Conservation (phyloP, 2,797 vertebrate genomes). For the Eulemur albifrons region DNA sequence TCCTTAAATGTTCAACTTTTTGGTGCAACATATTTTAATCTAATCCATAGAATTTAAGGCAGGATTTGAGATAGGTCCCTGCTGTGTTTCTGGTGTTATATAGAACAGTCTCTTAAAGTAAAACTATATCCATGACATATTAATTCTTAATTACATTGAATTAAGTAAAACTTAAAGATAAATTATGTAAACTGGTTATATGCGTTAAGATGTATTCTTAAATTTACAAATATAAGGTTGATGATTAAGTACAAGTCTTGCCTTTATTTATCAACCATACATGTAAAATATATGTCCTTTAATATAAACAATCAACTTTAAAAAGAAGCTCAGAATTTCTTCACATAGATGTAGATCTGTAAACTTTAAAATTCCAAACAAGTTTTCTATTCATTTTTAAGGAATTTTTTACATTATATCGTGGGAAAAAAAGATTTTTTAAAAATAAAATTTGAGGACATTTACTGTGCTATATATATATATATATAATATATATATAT, state of each 20-base stretch:
- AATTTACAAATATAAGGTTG: not conserved
- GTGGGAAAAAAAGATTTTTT: not conserved
- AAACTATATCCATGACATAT: not conserved
- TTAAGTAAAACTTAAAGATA: not conserved
- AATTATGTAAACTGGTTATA: not conserved
- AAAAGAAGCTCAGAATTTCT: not conserved
- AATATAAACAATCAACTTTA: not conserved
- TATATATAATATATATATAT: not conserved
- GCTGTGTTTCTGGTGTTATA: not conserved
- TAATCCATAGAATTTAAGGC: not conserved
- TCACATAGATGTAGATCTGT: not conserved
- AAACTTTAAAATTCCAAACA: not conserved
- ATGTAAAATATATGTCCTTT: not conserved
- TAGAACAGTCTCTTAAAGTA: not conserved
- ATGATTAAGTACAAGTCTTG: not conserved
- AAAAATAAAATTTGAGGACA: conserved; percentile 14
- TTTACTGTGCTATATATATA: not conserved
- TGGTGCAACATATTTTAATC: not conserved
- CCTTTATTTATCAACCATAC: not conserved
- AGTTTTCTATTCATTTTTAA: not conserved
- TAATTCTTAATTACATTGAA: not conserved
- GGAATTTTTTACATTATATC: not conserved
- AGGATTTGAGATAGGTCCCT: not conserved
- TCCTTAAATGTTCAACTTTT: not conserved
- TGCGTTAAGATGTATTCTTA: not conserved